Evolutionary conservation across 1,140 invertebrate species (phyloP), one percentile per base, ranked within the genome.

Genomic region (Drosophila bocki): DNA sequence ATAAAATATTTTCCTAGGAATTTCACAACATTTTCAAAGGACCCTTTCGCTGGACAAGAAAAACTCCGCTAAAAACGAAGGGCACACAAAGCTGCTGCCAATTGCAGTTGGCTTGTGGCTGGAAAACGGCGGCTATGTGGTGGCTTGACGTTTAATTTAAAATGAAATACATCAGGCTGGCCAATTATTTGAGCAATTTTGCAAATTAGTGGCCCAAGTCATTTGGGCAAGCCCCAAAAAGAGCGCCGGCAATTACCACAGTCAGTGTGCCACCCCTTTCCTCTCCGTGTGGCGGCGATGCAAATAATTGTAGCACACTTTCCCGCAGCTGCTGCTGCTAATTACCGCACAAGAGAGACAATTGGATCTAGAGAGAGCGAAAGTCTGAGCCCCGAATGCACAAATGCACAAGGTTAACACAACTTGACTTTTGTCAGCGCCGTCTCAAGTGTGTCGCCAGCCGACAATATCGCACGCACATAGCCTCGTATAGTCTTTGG

Each of bases 121-220:
- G 56, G 47, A 45, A 63, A 60, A 56, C 57, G 39, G n/a, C 9
- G 42, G 50, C 39, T 45, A 51, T 53, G 44, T 76, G 45, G 70
- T 67, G 72, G 72, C 48, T 60, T 53, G 61, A 75, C 69, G 68
- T 88, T 86, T 86, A 88, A 83, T 88, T 88, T 88, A 60, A 82
- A 86, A 79, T 57, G 69, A 79, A 87, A 82, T 80, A 74, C 83
- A 87, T 86, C 84, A 83, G 71, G 67, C 48, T 77, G 83, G 80
- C 70, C 84, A 86, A 86, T 86, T 86, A 88, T 86, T 86, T 86
- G 67, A 80, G 80, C 83, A 86, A 86, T 88, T 86, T 83, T 76
- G 67, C 61, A 86, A 86, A 86, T 86, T 86, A 86, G 84, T 86
- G 76, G 80, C 63, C 60, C 65, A 50, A 82, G 50, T 62, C 69